Evolutionary conservation across 2,888 invertebrate species (phyloP), one percentile per base, ranked within the genome.

Genomic region (Sphecodes monilicornis): DNA sequence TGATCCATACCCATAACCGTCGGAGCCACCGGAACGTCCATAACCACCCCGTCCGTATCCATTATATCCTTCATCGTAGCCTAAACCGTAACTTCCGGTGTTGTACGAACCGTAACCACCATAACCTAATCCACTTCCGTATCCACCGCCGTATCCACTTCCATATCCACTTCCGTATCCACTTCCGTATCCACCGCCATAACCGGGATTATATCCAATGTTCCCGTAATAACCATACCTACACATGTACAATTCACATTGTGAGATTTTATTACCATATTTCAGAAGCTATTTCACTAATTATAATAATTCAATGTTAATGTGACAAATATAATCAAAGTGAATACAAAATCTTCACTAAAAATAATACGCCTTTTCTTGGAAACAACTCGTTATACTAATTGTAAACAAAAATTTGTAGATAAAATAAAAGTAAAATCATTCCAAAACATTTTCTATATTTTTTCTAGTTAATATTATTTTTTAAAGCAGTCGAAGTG

Each of bases 181-280:
- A 5, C 77, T 10, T 10, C 43, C 46, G 68, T 88, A 86, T 1
- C 83, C 79, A 3, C 76, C 36, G 36, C 76, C 50, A 32, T 81
- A 85, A 36, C 85, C 57, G 16, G 84, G 82, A 72, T 72, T 82
- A 1, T 68, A 72, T 66, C 82, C 81, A 73, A 36, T 2, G 22
- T 54, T 80, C 0, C 80, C 87, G 36, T 91, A 91, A 79, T 92
- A 93, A 1, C 92, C 93, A 36, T 90, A 92, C 16, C 92, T 93
- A 72, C 0, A 72, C 71, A 0, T 41, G 79, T 76, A 86, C 36
- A 68, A 54, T n/a, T n/a, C 11, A 11, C 54, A n/a, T 54, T n/a
- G 2, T 54, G 11, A 41, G 11, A 13, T 41, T 41, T 41, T 1
- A 41, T 41, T 41, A 41, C 41, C 41, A 10, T 41, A 10, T 41